A percentile compares a stretch with the other conserved stretches of the same genome.
phyloP scores from a whole-genome alignment of 2,113 vertebrate genomes.

The Tetrax tetrax region DNA sequence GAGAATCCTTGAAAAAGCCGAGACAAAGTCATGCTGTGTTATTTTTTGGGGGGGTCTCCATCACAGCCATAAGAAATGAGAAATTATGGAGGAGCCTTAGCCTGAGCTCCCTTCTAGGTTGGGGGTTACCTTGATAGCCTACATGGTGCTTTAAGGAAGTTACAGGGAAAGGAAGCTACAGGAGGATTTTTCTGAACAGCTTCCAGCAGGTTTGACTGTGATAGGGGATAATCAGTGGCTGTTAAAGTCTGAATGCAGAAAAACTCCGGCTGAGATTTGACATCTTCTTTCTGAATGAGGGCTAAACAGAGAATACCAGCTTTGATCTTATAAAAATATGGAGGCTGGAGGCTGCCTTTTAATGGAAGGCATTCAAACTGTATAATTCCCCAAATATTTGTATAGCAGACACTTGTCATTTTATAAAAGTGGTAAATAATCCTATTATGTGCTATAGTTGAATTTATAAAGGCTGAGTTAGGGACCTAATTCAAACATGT shows the following conservation, averaged over 20 bases:
- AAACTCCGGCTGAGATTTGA: conserved; percentile 32
- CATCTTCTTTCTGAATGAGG: conserved; percentile 3
- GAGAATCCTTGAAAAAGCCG: neutral
- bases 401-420: conserved; percentile 40
- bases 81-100: neutral
- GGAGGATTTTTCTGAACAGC: neutral
- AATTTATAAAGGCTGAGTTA: conserved; percentile 38
- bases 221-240: conserved; percentile 16
- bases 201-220: conserved; percentile 20
- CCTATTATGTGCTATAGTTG: conserved; percentile 39
- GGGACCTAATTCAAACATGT: conserved; percentile 18
- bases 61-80: neutral
- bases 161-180: neutral
- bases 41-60: neutral
- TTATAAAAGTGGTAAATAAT: conserved; percentile 45
- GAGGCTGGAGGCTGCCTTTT: conserved; percentile 26
- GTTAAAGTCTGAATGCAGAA: conserved; percentile 25
- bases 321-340: conserved; percentile 53
- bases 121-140: neutral
- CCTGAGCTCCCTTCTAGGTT: neutral
- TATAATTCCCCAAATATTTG: conserved; percentile 34
- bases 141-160: neutral
- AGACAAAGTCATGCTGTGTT: neutral
- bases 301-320: conserved; percentile 32
- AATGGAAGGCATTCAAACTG: neutral